Evolutionary conservation across 1,140 invertebrate genomes (phyloP).

Genomic region (Ladona fulva): DNA sequence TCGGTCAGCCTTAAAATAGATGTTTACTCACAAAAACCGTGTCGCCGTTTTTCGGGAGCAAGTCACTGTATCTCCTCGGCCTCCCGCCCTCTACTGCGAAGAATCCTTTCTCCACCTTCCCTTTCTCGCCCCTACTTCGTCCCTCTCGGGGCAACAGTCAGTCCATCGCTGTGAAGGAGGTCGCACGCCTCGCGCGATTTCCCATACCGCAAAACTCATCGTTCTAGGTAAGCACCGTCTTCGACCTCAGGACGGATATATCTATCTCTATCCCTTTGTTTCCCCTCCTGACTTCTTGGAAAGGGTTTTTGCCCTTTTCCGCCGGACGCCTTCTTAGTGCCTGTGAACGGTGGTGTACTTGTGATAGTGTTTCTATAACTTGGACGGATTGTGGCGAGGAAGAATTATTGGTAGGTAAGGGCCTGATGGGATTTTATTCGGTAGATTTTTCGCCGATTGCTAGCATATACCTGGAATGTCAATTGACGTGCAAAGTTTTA

Average conservation of each 20-base stretch:
- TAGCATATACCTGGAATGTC: too few species aligned
- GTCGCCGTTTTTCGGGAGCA: neutral
- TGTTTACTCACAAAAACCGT: slow-evolving; percentile 1
- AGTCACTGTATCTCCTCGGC: neutral
- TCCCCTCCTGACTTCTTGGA: too few species aligned
- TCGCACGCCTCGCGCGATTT: neutral
- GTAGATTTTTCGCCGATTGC: too few species aligned
- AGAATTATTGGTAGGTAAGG: too few species aligned
- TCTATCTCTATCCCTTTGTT: too few species aligned
- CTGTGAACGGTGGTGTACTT: too few species aligned
- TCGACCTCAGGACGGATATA: neutral
- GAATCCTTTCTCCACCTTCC: neutral
- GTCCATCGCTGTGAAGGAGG: neutral
- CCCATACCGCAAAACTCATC: neutral
- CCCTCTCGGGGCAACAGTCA: neutral
- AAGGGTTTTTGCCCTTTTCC: too few species aligned
- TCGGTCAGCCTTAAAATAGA: neutral
- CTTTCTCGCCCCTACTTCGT: neutral
- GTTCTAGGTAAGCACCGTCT: neutral
- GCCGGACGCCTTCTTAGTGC: too few species aligned
- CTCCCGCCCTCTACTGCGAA: neutral
- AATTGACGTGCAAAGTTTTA: too few species aligned
- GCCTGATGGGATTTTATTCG: too few species aligned
- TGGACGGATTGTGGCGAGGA: too few species aligned
- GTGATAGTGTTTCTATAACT: too few species aligned